Base-by-base conservation (phyloP, 2,797 vertebrate genomes). In the Anas bernieri region DNA sequence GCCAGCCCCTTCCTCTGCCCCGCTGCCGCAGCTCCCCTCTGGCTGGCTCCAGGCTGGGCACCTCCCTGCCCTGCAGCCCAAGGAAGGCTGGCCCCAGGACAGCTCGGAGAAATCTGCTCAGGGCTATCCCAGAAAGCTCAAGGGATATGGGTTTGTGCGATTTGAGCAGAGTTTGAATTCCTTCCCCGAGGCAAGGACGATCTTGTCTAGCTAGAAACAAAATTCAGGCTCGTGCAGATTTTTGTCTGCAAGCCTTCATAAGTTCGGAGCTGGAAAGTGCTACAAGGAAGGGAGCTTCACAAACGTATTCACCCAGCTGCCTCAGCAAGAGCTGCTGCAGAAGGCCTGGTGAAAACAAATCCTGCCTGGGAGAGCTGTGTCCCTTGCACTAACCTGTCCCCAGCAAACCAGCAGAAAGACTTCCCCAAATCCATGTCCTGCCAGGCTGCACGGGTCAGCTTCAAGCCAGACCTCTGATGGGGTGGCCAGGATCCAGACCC, bases 381-480 rank as follows among this genome's bases (percentile, higher is more conserved):
- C 56, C 35, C 13, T 69, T 41, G 17, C 56, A 12, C 35, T 39
- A 67, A 35, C 45, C 66, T 76, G 35, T 25, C 48, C 22, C 14
- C 55, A 62, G 56, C 55, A 89, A 74, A 70, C 9, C 73, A 74
- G 30, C 33, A 33, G 6, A 79, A 69, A 80, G 62, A 12, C 4
- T 21, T 48, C 14, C 33, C 56, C 41, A 28, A 15, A 52, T 7
- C 31, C 48, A 58, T 1, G 43, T 68, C 39, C 55, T 79, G 67
- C 45, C 37, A 62, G 48, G 41, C 23, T 86, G 88, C 25, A 68
- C 21, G 22, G 43, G 55, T 50, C 66, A 77, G 22, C 16, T 63
- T 52, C 45, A 31, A 43, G 48, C 43, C 1, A 20, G 35, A 63
- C 50, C 39, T 56, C 23, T 0, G 0, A 56, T 2, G n/a, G 17